Evolutionary conservation across 2,888 invertebrate genomes (phyloP).

Genomic region (Pemphredon lugubris): DNA sequence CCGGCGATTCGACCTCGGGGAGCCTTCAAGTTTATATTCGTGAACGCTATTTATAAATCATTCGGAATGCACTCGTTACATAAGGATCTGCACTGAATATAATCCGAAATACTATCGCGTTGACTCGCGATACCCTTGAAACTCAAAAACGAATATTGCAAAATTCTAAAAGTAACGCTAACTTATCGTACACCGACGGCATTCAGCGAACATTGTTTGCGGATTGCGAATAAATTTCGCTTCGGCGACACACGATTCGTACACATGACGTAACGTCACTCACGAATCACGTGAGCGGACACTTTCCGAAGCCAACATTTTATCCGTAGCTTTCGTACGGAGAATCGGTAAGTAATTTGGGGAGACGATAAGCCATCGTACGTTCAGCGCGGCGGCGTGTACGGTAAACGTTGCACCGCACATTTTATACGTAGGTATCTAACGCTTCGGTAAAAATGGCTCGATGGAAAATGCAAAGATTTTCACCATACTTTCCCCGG

Average conservation of each 20-base stretch:
- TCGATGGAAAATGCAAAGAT: not conserved
- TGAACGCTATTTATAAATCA: no score
- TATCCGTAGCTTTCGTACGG: conserved; percentile 6
- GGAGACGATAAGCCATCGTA: conserved; percentile 37
- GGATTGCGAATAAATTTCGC: not conserved
- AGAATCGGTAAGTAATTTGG: conserved; percentile 14
- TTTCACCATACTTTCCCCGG: conserved; percentile 51
- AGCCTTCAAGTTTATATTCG: no score
- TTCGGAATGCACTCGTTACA: no score
- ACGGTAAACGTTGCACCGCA: no score
- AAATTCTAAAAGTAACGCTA: not conserved
- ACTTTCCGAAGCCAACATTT: conserved; percentile 4
- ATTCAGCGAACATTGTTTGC: not conserved
- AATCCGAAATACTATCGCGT: no score
- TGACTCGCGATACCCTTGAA: no score
- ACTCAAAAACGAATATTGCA: no score
- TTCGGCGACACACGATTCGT: no score
- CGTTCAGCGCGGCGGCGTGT: conserved; percentile 3
- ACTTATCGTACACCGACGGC: no score
- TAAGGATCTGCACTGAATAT: no score
- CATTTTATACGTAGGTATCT: no score
- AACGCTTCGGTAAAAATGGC: not conserved
- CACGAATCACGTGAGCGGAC: conserved; percentile 25
- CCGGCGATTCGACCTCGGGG: no score
- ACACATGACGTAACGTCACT: conserved; percentile 34